phyloP scores from a whole-genome alignment of 2,113 vertebrate genomes.

The Gopherus flavomarginatus region DNA sequence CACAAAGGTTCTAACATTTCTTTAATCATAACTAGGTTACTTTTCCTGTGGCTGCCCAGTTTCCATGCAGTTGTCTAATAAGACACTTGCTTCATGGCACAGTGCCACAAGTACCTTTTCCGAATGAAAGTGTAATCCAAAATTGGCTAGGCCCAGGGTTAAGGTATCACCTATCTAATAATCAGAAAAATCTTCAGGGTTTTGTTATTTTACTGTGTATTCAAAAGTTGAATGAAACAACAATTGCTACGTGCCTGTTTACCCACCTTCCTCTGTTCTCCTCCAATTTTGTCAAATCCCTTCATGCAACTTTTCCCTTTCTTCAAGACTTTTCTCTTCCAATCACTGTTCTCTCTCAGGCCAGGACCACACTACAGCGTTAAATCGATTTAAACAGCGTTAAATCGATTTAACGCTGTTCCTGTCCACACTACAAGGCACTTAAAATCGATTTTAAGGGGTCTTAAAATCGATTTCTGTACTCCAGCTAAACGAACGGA shows the following conservation, averaged over 20 bases:
- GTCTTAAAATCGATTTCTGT: too few relatives aligned
- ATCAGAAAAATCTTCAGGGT: background rate
- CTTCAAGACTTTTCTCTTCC: background rate
- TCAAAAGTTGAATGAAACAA: constrained; percentile 24
- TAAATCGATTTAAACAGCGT: too few relatives aligned
- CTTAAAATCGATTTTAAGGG: too few relatives aligned
- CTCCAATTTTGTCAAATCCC: background rate
- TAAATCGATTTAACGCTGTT: too few relatives aligned
- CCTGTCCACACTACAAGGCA: too few relatives aligned
- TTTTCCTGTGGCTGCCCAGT: constrained; percentile 41
- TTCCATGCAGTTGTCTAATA: background rate
- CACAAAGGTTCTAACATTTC: constrained; percentile 56
- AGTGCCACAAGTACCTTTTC: background rate
- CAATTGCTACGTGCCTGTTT: background rate
- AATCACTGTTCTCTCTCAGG: background rate
- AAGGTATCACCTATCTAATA: background rate
- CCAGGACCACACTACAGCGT: too few relatives aligned
- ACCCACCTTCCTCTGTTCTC: background rate
- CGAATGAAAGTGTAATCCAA: constrained; percentile 1
- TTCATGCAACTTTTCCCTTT: background rate
- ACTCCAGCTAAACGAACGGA: too few relatives aligned
- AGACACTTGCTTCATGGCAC: background rate
- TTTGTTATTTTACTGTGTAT: background rate
- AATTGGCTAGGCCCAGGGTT: background rate
- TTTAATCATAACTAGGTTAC: constrained; percentile 50